A percentile compares a stretch with the other conserved stretches of the same genome.
These are phyloP conservation scores for Alentia gelatinosa DNA, from an alignment of 2,888 invertebrate species.

Conservation along the genomic window DNA sequence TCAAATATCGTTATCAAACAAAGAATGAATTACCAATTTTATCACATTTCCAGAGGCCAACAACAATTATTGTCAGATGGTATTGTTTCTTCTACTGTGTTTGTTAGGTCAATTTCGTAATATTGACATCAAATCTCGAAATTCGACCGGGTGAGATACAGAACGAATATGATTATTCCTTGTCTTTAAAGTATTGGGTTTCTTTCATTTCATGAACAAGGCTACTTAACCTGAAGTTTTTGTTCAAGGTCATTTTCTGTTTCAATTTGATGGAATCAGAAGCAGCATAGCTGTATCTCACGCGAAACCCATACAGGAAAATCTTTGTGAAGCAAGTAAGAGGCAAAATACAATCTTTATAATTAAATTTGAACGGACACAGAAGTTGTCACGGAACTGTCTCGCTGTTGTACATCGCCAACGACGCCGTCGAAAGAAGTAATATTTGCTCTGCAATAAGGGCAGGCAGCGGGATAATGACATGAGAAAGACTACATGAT, in stretches of 20 bases:
- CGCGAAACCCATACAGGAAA: neutral
- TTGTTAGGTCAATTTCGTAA: neutral
- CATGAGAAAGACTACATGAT: neutral
- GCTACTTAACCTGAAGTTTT: no score
- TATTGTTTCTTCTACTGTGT: neutral
- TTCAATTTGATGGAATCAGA: neutral
- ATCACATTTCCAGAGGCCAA: neutral
- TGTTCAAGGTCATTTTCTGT: no score
- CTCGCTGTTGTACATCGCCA: neutral
- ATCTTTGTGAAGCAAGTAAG: neutral
- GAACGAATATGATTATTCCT: neutral
- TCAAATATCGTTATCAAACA: neutral
- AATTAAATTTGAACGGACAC: neutral
- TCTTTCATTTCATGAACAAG: neutral
- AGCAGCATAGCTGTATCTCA: neutral
- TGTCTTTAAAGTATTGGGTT: neutral
- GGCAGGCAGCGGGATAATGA: neutral
- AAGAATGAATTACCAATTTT: neutral
- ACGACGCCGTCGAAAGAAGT: neutral
- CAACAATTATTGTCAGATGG: neutral
- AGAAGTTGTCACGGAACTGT: neutral
- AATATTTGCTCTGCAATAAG: slow-evolving; percentile 9
- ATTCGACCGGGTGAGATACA: neutral
- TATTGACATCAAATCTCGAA: neutral
- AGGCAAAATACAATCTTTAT: neutral